These are phyloP conservation scores for Eurystomus glaucurus DNA, from an alignment of 2,797 vertebrate genomes.

Conservation along the genomic window DNA sequence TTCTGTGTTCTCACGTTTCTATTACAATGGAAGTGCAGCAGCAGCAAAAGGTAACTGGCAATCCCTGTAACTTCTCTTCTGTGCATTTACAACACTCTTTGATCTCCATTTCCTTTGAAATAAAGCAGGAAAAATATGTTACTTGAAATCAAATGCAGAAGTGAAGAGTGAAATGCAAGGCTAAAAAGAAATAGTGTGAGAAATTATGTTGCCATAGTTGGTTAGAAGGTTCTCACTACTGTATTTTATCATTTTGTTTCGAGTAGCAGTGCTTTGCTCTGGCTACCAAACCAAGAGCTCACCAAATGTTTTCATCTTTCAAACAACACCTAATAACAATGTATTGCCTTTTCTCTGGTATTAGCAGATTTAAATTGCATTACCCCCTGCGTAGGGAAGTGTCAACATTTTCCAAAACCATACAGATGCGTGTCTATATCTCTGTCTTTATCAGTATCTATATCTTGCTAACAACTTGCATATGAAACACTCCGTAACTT, in stretches of 20 bases:
- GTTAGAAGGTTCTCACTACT: not conserved
- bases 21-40: conserved; percentile 37
- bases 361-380: not conserved
- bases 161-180: not conserved
- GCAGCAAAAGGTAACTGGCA: conserved; percentile 53
- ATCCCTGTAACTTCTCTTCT: not conserved
- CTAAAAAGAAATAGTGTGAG: not conserved
- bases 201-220: not conserved
- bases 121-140: not conserved
- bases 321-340: not conserved
- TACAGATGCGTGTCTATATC: not conserved
- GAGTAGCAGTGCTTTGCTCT: not conserved
- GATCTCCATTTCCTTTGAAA: not conserved
- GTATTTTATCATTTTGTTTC: not conserved
- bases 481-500: not conserved
- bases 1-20: conserved; percentile 61
- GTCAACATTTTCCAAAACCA: not conserved
- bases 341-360: not conserved
- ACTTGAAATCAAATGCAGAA: conserved; percentile 1
- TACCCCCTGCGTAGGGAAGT: not conserved
- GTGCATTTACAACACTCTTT: not conserved
- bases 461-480: not conserved
- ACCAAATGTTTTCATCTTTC: not conserved
- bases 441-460: not conserved
- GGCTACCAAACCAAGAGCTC: not conserved